phyloP scores from a whole-genome alignment of 2,797 vertebrate species.

The Hephaestus fuliginosus region DNA sequence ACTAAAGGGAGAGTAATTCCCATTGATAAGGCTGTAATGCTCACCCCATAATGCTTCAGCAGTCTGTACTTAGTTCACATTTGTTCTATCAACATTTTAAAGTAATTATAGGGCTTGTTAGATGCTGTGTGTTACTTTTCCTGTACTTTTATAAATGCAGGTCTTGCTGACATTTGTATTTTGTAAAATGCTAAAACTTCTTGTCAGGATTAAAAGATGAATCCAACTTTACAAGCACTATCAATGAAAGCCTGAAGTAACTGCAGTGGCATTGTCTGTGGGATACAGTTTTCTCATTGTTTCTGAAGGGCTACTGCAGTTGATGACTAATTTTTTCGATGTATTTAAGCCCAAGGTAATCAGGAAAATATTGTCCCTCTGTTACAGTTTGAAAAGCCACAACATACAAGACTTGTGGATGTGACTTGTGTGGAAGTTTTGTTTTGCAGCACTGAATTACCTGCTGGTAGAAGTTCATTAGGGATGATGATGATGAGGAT shows the following conservation, averaged over 20 bases:
- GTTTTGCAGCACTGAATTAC: not conserved
- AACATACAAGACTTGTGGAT: not conserved
- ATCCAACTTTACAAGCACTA: not conserved
- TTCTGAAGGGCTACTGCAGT: constrained; percentile 9
- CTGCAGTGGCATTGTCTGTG: not conserved
- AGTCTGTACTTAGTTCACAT: not conserved
- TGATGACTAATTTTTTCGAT: not conserved
- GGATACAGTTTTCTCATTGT: constrained; percentile 2
- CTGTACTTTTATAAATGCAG: not conserved
- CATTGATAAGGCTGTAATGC: constrained; percentile 32
- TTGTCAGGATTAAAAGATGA: constrained; percentile 4
- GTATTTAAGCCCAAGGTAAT: constrained; percentile 3
- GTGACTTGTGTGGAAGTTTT: not conserved
- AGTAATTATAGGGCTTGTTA: not conserved
- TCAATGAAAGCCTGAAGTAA: constrained; percentile 16
- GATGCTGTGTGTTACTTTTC: constrained; percentile 12
- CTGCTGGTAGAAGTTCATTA: not conserved
- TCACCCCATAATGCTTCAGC: not conserved
- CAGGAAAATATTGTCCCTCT: not conserved
- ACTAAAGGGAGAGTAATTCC: constrained; percentile 33
- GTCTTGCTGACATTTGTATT: not conserved
- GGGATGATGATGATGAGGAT: not conserved
- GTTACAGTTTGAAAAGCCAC: not conserved
- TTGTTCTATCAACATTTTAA: constrained; percentile 7
- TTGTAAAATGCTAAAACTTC: constrained; percentile 5